Evolutionary conservation across 1,140 invertebrate species (phyloP).

Genomic region (Oryctes rhinoceros): DNA sequence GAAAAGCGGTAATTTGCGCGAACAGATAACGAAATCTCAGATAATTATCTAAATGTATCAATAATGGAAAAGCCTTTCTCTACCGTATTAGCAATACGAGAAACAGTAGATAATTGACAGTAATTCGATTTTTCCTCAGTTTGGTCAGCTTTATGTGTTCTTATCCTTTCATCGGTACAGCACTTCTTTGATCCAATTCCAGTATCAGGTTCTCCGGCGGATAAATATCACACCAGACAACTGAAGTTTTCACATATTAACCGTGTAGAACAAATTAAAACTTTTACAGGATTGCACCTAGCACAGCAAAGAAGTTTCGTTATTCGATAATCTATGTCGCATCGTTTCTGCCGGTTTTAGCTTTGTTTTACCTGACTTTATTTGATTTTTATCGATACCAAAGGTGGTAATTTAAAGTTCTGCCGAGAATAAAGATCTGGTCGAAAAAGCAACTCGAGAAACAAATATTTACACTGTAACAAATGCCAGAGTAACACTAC

Average conservation of each 20-base stretch:
- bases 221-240: slow-evolving; percentile 7
- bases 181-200: not conserved
- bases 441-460: not conserved
- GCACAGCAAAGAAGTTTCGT: not conserved
- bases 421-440: not conserved
- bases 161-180: not conserved
- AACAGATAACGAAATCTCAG: too few species aligned
- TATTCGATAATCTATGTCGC: slow-evolving; percentile 20
- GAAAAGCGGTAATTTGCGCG: too few species aligned
- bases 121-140: slow-evolving; percentile 1
- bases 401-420: not conserved
- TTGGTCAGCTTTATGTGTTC: not conserved
- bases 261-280: slow-evolving; percentile 20
- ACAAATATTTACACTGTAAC: not conserved
- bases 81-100: not conserved
- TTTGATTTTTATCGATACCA: not conserved
- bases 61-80: not conserved
- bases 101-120: slow-evolving; percentile 8
- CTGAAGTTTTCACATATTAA: slow-evolving; percentile 28
- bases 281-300: not conserved
- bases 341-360: not conserved
- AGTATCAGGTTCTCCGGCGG: not conserved
- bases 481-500: not conserved
- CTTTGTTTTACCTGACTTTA: not conserved
- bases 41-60: not conserved